Base-by-base conservation (phyloP, 2,113 vertebrate genomes). In the Rissa tridactyla region DNA sequence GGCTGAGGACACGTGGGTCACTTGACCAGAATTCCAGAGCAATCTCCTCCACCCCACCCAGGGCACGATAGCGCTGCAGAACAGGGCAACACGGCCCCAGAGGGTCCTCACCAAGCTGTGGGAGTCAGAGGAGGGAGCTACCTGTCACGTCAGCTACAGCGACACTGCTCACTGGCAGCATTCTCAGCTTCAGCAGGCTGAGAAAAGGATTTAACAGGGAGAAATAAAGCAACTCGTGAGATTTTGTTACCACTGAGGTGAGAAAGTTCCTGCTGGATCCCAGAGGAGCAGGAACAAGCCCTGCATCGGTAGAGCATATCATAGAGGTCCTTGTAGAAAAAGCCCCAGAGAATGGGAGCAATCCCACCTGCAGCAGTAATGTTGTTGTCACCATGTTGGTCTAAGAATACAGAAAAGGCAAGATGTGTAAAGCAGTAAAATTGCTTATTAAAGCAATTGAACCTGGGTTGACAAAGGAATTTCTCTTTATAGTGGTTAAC, bases 391-490 rank as follows among this genome's bases (percentile, higher is more conserved):
- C 32, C 11, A 10, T 5, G 38, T 36, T 40, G 20, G 60, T 68
- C 47, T 64, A 71, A 51, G 62, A 44, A 90, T 8, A 66, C 19
- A 36, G 57, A 44, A 78, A 84, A 71, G 18, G 23, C 25, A 66
- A 26, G 29, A 60, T 18, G 26, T 15, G 36, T n/a, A 27, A 71
- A 71, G 66, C 5, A 0, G 25, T 21, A 57, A n/a, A 4, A 79
- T 0, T 47, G 49, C 62, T 77, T 26, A 30, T 42, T 38, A 82
- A 61, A 92, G 32, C 58, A 76, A 22, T 3, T 32, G 58, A 79
- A 61, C 18, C 29, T 55, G 57, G 61, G 46, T 20, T 69, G 75
- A 91, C 91, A 95, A 87, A 94, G 55, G 55, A 66, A 91, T 95
- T 91, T 91, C 49, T 85, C 49, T 66, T 69, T 38, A 44, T 10